phyloP scores from a whole-genome alignment of 2,888 invertebrate species.

The Metallyticus violacea region DNA sequence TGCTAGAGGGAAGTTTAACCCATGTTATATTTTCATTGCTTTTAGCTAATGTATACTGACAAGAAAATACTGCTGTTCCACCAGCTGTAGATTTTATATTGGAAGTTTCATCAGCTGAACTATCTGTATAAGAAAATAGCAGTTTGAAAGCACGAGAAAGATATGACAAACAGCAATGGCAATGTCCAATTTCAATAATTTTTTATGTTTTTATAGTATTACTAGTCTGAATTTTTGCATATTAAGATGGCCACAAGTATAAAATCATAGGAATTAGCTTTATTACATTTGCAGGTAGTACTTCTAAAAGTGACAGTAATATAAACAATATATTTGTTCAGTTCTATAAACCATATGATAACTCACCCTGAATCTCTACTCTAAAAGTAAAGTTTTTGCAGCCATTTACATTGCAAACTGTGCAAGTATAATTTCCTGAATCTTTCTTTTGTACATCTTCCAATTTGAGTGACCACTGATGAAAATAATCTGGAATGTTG shows the following conservation, averaged over 20 bases:
- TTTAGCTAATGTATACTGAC: background rate
- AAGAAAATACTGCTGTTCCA: background rate
- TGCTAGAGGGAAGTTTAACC: background rate
- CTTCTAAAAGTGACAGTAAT: too few species aligned
- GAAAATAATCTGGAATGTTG: background rate
- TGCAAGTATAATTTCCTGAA: slow-evolving; percentile 54
- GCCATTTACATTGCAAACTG: slow-evolving; percentile 50
- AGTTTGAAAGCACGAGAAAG: background rate
- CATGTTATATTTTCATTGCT: background rate
- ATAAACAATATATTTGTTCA: too few species aligned
- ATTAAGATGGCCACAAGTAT: too few species aligned
- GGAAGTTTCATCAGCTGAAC: background rate
- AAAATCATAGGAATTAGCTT: too few species aligned
- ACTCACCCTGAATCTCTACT: slow-evolving; percentile 38
- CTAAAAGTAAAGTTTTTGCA: slow-evolving; percentile 40
- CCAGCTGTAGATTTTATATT: background rate
- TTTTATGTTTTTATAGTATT: too few species aligned
- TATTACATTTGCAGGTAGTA: too few species aligned
- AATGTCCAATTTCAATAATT: background rate
- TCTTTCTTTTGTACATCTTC: slow-evolving; percentile 35
- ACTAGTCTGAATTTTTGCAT: too few species aligned
- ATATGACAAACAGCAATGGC: background rate
- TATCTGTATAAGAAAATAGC: too few species aligned
- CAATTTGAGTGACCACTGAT: slow-evolving; percentile 21
- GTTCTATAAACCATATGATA: too few species aligned